Percentiles rank a stretch among this genome's conserved stretches.
Evolutionary conservation across 2,113 vertebrate genomes (phyloP).

Genomic region (Pogona vitticeps): DNA sequence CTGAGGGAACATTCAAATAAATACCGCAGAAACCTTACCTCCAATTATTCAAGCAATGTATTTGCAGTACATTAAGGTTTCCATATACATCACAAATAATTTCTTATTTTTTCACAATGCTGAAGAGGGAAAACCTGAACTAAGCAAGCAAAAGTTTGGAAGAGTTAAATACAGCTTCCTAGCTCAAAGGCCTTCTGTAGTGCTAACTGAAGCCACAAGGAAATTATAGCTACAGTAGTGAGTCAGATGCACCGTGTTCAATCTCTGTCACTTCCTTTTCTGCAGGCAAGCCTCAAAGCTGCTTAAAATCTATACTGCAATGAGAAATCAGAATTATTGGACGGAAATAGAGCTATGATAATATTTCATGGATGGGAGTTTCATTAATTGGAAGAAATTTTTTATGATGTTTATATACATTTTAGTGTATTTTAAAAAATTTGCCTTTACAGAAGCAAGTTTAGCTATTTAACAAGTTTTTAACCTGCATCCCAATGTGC

Average conservation of each 20-base stretch:
- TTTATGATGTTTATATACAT: background rate
- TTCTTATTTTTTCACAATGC: background rate
- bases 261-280: background rate
- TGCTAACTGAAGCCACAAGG: background rate
- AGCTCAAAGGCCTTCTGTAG: background rate
- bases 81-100: background rate
- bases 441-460: background rate
- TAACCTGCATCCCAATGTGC: background rate
- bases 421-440: conserved; percentile 13
- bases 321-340: background rate
- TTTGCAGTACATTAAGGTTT: background rate
- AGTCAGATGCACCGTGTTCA: conserved; percentile 1
- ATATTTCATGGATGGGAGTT: background rate
- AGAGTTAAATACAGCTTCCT: background rate
- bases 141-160: background rate
- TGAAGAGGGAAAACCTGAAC: background rate
- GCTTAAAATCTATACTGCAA: background rate
- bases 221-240: background rate
- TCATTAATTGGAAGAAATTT: background rate
- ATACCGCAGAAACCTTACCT: background rate
- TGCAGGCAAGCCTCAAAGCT: background rate
- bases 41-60: background rate
- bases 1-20: background rate
- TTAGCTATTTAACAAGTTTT: background rate
- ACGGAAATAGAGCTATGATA: background rate